phyloP scores from a whole-genome alignment of 2,113 vertebrate genomes.

The Paradisaea rubra region DNA sequence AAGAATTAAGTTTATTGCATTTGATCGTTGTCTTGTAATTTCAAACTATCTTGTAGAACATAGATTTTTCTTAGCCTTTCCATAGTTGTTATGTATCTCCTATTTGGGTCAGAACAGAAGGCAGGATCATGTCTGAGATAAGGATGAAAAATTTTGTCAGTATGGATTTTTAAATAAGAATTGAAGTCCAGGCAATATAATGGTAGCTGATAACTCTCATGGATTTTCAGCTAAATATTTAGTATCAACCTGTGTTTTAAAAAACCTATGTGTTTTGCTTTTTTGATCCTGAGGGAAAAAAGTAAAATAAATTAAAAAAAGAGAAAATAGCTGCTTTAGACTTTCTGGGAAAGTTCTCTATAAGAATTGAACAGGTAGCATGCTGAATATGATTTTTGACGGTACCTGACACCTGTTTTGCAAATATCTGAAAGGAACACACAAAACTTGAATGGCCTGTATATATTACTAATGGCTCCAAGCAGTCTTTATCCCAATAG shows the following conservation, averaged over 20 bases:
- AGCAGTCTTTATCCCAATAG: neutral
- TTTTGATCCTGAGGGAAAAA: neutral
- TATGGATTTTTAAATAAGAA: neutral
- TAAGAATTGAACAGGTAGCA: neutral
- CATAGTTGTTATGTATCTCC: neutral
- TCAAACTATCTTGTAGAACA: neutral
- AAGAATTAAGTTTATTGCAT: neutral
- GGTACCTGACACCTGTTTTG: neutral
- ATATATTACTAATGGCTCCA: neutral
- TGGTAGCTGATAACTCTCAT: neutral
- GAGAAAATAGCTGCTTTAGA: neutral
- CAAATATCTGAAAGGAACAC: neutral
- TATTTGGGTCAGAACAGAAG: neutral
- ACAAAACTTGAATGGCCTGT: neutral
- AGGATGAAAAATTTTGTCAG: neutral
- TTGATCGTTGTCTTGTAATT: neutral
- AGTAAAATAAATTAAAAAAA: neutral
- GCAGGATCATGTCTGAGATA: neutral
- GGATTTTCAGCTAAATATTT: neutral
- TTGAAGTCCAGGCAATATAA: neutral
- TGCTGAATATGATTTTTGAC: neutral
- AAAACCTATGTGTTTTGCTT: neutral
- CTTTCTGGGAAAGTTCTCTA: neutral
- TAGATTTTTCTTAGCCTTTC: neutral
- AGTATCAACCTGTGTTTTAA: neutral